Evolutionary conservation across 2,113 vertebrate genomes (phyloP).

Genomic region (Picathartes gymnocephalus): DNA sequence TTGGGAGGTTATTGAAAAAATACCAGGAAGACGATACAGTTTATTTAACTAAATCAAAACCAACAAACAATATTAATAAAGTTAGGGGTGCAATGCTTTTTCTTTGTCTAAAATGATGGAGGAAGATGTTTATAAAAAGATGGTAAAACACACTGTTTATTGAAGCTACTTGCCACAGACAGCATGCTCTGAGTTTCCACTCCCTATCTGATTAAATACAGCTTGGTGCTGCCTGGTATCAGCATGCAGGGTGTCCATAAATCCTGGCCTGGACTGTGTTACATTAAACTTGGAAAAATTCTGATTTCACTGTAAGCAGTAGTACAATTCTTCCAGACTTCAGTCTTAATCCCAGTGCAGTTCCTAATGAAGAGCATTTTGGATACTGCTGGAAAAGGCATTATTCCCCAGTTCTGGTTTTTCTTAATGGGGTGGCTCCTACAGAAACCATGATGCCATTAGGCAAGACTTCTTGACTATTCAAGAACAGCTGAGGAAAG

Average conservation of each 20-base stretch:
- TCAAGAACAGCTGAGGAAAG: not conserved
- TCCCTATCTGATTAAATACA: conserved; percentile 12
- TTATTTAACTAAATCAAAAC: not conserved
- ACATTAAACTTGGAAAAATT: not conserved
- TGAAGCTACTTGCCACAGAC: not conserved
- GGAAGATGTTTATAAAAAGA: not conserved
- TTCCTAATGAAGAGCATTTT: not conserved
- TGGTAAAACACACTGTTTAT: not conserved
- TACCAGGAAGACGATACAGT: not conserved
- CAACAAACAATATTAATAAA: not conserved
- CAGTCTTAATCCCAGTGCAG: not conserved
- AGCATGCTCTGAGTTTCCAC: not conserved
- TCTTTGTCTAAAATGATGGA: not conserved
- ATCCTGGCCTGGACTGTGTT: not conserved
- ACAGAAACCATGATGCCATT: not conserved
- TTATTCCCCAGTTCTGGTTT: not conserved
- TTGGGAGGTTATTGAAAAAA: not conserved
- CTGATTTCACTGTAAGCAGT: not conserved
- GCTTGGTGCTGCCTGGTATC: not conserved
- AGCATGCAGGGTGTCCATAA: not conserved
- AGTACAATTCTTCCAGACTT: not conserved
- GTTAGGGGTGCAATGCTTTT: not conserved
- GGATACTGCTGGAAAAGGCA: not conserved
- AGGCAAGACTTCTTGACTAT: not conserved
- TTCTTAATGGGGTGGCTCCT: not conserved